Evolutionary conservation across 2,797 vertebrate species (phyloP).

Genomic region (Tragelaphus eurycerus): DNA sequence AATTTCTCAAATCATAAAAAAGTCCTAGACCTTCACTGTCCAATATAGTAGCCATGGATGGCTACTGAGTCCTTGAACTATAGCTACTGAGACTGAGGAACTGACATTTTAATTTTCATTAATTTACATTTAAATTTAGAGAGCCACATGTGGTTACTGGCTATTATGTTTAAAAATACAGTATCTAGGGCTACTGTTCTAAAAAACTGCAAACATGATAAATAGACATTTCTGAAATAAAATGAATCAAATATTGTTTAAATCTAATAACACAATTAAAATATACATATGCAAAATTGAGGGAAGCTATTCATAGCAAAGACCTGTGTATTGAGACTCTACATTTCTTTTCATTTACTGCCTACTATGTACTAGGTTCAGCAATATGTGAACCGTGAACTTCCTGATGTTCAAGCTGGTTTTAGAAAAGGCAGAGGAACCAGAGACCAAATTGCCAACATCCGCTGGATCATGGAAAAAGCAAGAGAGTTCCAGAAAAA

Average conservation of each 20-base stretch:
- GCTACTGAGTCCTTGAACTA: not conserved
- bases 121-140: not conserved
- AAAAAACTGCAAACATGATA: not conserved
- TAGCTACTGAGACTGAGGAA: not conserved
- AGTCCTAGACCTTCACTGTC: not conserved
- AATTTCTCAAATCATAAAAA: not conserved
- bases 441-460: no score
- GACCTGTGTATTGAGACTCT: not conserved
- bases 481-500: no score
- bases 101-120: not conserved
- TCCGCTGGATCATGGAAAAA: no score
- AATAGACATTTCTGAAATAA: not conserved
- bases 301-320: not conserved
- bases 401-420: no score
- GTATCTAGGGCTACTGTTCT: not conserved
- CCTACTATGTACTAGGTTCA: not conserved
- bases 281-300: not conserved
- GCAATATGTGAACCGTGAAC: no score
- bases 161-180: not conserved
- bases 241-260: not conserved
- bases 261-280: not conserved
- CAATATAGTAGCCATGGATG: fast-evolving
- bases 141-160: not conserved
- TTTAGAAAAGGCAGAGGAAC: no score
- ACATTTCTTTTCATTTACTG: not conserved